phyloP scores from a whole-genome alignment of 2,113 vertebrate species.

The Neotoma lepida region DNA sequence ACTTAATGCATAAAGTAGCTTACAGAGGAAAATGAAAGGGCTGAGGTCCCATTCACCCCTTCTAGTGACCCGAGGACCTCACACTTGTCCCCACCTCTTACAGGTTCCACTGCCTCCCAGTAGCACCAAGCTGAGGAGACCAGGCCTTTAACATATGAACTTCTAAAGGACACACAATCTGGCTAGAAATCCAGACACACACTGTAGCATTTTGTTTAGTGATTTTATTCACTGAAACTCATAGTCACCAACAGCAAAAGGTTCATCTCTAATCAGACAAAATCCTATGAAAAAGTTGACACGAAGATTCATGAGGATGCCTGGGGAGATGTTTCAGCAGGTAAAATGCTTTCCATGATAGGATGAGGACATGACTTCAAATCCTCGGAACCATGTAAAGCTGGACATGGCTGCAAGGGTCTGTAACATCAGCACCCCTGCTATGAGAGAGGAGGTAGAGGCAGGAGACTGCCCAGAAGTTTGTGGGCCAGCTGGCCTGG shows the following conservation, averaged over 20 bases:
- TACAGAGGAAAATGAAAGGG: not conserved
- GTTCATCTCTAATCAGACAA: not conserved
- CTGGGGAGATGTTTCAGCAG: not conserved
- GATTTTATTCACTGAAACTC: not conserved
- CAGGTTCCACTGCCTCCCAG: not conserved
- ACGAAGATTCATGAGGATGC: not conserved
- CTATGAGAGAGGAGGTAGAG: not conserved
- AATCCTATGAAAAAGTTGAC: not conserved
- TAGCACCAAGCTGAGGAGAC: not conserved
- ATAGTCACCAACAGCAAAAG: not conserved
- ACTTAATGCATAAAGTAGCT: not conserved
- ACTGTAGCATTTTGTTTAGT: not conserved
- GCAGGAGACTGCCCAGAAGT: not conserved
- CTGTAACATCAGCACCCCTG: not conserved
- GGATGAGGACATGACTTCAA: no score
- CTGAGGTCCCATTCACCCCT: no score
- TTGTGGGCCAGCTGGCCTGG: not conserved
- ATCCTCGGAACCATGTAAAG: no score
- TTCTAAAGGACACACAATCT: not conserved
- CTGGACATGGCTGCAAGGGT: not conserved
- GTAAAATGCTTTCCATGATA: not conserved
- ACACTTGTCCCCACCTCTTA: not conserved
- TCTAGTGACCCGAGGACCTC: not conserved
- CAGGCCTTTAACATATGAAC: not conserved
- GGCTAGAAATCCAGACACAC: not conserved